Evolutionary conservation across 1,140 invertebrate genomes (phyloP), one percentile per base, ranked within the genome.

Genomic region (Marisa cornuarietis): DNA sequence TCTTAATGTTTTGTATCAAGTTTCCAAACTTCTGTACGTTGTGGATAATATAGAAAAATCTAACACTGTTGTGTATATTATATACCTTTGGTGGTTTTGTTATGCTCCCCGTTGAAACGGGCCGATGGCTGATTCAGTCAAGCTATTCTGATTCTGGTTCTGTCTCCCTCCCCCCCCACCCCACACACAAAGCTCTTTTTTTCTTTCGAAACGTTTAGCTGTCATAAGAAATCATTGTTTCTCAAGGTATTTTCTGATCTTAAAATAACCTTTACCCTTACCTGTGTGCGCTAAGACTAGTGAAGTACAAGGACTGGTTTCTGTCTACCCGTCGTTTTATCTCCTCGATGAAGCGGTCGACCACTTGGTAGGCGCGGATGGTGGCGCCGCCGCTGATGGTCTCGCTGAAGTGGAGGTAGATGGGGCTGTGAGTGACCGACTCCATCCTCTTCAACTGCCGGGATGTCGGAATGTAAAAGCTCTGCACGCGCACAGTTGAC

Each of bases 371-470:
- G 1, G 94, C 93, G 82, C 94, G 84, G 72, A 94, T 94, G 10
- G 91, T 92, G 20, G 86, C 80, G 81, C 83, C 90, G 24, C 94
- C 94, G 61, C 89, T 87, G 8, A 94, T 82, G 16, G 92, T 92
- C 79, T 93, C 93, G 42, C 90, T 90, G 83, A 93, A 93, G 85
- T 93, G 92, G 26, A 89, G 90, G 83, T 92, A 93, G 54, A 93
- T 92, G 2, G 92, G 93, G 13, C 93, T 93, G 6, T 91, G 79
- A 7, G 91, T 91, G 22, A 91, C 91, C 10, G 92, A 92, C 76
- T 93, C 92, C 8, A 93, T 87, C n/a, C 93, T 85, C 79, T 92
- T 92, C 79, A 93, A 83, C 82, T 93, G 93, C 42, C 93, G 86
- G 8, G 92, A 92, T 11, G 92, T 92, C 10, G 90, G 86, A 24